Evolutionary conservation across 2,888 invertebrate genomes (phyloP), one percentile per base, ranked within the genome.

Genomic region (Leucophora obtusa): DNA sequence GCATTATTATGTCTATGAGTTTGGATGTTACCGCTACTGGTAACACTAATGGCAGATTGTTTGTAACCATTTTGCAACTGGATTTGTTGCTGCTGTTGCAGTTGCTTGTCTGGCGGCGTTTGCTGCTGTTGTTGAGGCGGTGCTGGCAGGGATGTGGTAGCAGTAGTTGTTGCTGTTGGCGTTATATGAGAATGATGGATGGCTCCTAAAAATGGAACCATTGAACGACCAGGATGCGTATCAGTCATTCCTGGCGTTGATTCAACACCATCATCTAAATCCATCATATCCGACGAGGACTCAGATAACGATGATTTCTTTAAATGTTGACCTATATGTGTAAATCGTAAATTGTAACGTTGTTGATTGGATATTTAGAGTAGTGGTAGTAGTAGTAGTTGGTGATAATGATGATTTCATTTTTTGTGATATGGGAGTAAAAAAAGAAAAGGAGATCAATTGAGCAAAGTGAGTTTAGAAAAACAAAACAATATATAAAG

Each of bases 271-370:
- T 97, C 97, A 88, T 97, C 97, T 90, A 97, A 92, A 91, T 97
- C 97, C 94, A 96, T 96, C 91, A 96, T 95, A 90, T 97, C 97
- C 86, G 97, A 97, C 85, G 96, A 95, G 85, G 95, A 95, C 91
- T 96, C 96, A 91, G 96, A 94, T 87, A 96, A 93, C 84, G 97
- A 96, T 91, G 93, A 93, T 92, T 96, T 96, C 93, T 96, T 96
- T 92, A 94, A 93, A 90, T 96, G 95, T 92, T 96, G 95, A 91
- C 96, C 96, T 95, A 92, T 85, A 7, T 7, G 87, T 87, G 70
- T 38, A 53, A 28, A 70, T 47, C 70, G 43, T 47, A 59, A 58
- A 17, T 74, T n/a, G 58, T 63, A 56, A 63, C 51, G 15, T 14
- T 47, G 43, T 47, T 47, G 43, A 14, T 47, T 28, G 14, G 43